phyloP scores from a whole-genome alignment of 2,888 invertebrate genomes.

The Oscheius sp. region DNA sequence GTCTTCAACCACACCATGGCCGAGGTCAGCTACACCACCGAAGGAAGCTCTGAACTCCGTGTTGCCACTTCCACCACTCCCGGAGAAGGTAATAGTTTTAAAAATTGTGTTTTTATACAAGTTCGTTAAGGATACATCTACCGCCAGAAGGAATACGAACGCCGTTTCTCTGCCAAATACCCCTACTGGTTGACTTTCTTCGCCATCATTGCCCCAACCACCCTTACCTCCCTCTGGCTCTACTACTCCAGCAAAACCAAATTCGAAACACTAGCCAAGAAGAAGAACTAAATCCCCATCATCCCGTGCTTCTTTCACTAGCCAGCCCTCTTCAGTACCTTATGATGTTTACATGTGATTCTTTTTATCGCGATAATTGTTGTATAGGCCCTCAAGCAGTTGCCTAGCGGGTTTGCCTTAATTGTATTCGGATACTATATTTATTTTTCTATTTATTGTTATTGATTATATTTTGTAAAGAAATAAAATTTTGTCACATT shows the following conservation, averaged over 20 bases:
- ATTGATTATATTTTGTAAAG: neutral
- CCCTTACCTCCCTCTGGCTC: conserved; percentile 53
- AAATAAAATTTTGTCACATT: too few species aligned
- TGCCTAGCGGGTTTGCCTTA: conserved; percentile 17
- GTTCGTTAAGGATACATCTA: conserved; percentile 73
- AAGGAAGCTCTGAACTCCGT: conserved; percentile 79
- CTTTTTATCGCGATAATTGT: neutral
- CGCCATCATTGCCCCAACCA: conserved; percentile 88
- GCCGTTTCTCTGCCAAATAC: conserved; percentile 75
- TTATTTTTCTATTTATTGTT: neutral
- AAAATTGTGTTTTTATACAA: neutral
- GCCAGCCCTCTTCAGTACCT: neutral
- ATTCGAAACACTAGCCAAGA: conserved; percentile 37
- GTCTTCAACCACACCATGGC: conserved; percentile 97
- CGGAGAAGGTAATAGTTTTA: conserved; percentile 84
- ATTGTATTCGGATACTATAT: neutral
- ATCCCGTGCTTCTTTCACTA: neutral
- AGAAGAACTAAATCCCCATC: conserved; percentile 31
- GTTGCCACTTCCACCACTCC: conserved; percentile 86
- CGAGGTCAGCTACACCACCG: conserved; percentile 82
- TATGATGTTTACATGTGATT: conserved; percentile 19
- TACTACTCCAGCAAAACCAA: conserved; percentile 32
- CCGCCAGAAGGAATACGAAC: conserved; percentile 71
- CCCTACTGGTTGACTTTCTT: conserved; percentile 96
- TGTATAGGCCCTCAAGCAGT: conserved; percentile 8